Conservation (phyloP, 2,113 vertebrate species). For the Phylloscopus trochilus region DNA sequence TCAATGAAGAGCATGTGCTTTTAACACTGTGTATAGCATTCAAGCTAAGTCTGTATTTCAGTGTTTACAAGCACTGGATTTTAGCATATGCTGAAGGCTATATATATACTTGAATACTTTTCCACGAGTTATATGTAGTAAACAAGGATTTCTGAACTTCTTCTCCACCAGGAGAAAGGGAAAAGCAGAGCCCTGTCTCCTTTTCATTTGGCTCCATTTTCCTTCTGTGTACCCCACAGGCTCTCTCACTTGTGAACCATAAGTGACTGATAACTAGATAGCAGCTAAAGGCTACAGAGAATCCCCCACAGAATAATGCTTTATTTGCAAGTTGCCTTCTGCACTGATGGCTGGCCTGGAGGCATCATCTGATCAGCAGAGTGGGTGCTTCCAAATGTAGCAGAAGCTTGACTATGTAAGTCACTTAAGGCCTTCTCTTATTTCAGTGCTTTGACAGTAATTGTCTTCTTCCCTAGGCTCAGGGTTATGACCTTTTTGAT, state of each 20-base stretch:
- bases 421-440: not conserved
- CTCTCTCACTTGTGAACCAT: not conserved
- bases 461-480: not conserved
- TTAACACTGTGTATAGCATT: not conserved
- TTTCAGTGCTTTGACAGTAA: not conserved
- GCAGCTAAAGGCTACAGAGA: not conserved
- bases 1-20: not conserved
- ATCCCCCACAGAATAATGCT: not conserved
- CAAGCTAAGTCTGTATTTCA: not conserved
- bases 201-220: not conserved
- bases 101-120: not conserved
- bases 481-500: not conserved
- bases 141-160: not conserved
- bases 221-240: not conserved
- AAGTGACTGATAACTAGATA: not conserved
- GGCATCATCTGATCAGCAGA: not conserved
- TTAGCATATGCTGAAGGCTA: not conserved
- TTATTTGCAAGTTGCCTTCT: not conserved
- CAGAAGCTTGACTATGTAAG: not conserved
- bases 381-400: not conserved
- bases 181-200: not conserved
- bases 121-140: not conserved
- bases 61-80: not conserved
- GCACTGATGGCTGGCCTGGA: not conserved
- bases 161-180: not conserved